Base-by-base conservation (phyloP, 2,888 invertebrate species). In the Trissoscelio sp. region DNA sequence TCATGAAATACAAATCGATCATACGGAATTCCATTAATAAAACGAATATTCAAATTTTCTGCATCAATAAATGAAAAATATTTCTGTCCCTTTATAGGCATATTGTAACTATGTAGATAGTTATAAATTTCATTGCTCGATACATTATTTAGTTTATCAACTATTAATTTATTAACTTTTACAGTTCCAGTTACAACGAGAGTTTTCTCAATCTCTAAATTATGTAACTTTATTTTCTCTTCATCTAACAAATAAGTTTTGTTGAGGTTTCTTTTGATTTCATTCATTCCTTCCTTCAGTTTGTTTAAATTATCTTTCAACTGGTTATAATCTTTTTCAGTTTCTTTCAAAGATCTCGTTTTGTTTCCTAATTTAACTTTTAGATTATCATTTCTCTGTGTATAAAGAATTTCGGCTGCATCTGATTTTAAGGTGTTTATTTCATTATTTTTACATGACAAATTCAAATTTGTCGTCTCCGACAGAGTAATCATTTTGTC, bases 11-110 rank as follows among this genome's bases (percentile, higher is more conserved):
- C 79, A 16, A 92, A 84, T 12, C 86, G 44, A 0, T 88, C 79
- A 1, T 89, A 81, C 0, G 87, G 85, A 9, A 90, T 81, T 1
- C 86, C 89, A 78, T 92, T 91, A 24, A 92, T 81, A 16, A 66
- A 84, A 3, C 80, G 69, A 7, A 90, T 83, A 62, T 85, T 79
- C 1, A 91, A 73, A 48, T 87, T 84, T 20, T 87, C 83, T 20
- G 88, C 83, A 2, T 86, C 83, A 48, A 89, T 83, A 0, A 79
- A 79, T 12, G 86, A 84, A 51, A 88, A 88, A 2, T 31, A 73
- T 62, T 88, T 88, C 3, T 70, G 12, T 0, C 84, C 86, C 3
- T 77, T 62, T 44, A 88, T 86, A 3, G 16, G 16, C 12, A 16
- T 64, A 12, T 83, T 80, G 9, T 85, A 85, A 83, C 83, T 79